Base-by-base conservation (phyloP, 1,140 invertebrate genomes). In the Chironomus striatipennis region DNA sequence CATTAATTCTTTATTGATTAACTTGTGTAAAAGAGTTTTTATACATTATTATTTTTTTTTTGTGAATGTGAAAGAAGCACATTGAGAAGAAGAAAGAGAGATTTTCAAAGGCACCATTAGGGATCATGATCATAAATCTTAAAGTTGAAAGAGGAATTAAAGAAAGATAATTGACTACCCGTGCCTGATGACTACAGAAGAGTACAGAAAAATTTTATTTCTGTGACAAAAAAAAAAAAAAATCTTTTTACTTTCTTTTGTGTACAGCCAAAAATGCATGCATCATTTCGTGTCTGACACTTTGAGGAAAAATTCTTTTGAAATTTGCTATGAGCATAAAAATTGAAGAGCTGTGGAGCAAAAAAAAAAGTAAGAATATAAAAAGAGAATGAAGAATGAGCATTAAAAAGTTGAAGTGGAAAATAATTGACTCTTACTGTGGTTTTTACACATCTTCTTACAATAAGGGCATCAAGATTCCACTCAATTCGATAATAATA, bases 381-480 rank as follows among this genome's bases (percentile, higher is more conserved):
- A 47, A 47, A 2, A 15, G 12, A 57, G 47, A 57, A 57, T 34
- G 24, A 57, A 57, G 47, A 57, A 57, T 57, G 47, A 57, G 47
- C 47, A 57, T 57, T 57, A 57, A 57, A 57, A 57, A 57, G 47
- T 57, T 57, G 47, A 57, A 57, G 47, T 57, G 47, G 47, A 57
- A 57, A 57, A 57, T 57, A 57, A 57, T 57, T 57, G 47, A 57
- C 47, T 57, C 47, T 57, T 57, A 57, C 47, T 57, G 47, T 57
- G 47, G 47, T 57, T 57, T 57, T 57, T 57, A 57, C 47, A 57
- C 47, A 57, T 57, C 47, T 57, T 57, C n/a, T 57, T 57, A 57
- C 47, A 57, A 57, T 57, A 57, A 57, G 47, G 47, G 47, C 47
- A 57, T 57, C 47, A 57, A 12, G 47, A 57, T 12, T 57, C 47